A percentile compares a stretch with the other conserved stretches of the same genome.
Conservation (phyloP, 2,888 invertebrate species). For the Asteroscopus sphinx region DNA sequence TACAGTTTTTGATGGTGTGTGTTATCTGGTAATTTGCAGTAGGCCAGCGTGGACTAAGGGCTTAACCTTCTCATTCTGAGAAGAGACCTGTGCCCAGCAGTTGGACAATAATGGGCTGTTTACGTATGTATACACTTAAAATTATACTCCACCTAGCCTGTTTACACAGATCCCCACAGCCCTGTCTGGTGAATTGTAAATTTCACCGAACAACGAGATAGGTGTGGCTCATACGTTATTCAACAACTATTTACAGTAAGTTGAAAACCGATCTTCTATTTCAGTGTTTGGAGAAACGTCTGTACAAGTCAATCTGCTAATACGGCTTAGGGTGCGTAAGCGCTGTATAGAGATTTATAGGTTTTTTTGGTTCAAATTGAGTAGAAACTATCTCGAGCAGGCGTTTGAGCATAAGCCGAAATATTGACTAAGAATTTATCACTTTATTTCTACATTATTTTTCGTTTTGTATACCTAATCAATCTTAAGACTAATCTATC, state of each 20-base stretch:
- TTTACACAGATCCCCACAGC: conserved; percentile 48
- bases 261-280: conserved; percentile 65
- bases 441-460: too few species aligned
- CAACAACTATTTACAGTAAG: conserved; percentile 73
- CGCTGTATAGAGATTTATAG: conserved; percentile 11
- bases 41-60: too few species aligned
- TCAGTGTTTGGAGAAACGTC: conserved; percentile 39
- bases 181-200: conserved; percentile 67
- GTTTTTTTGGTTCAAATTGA: conserved; percentile 3
- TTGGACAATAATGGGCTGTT: too few species aligned
- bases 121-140: conserved; percentile 20
- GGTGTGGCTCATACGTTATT: conserved; percentile 74
- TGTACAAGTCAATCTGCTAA: conserved; percentile 61
- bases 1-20: too few species aligned
- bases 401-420: too few species aligned
- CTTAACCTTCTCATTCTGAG: too few species aligned
- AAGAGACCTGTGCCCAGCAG: too few species aligned
- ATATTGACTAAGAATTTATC: too few species aligned
- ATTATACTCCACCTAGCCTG: conserved; percentile 9
- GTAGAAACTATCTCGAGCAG: conserved; percentile 1
- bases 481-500: too few species aligned
- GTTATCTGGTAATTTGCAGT: too few species aligned
- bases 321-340: conserved; percentile 32
- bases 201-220: conserved; percentile 64
- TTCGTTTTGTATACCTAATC: too few species aligned